Evolutionary conservation across 1,140 invertebrate species (phyloP).

Genomic region (Parapsyche elsis): DNA sequence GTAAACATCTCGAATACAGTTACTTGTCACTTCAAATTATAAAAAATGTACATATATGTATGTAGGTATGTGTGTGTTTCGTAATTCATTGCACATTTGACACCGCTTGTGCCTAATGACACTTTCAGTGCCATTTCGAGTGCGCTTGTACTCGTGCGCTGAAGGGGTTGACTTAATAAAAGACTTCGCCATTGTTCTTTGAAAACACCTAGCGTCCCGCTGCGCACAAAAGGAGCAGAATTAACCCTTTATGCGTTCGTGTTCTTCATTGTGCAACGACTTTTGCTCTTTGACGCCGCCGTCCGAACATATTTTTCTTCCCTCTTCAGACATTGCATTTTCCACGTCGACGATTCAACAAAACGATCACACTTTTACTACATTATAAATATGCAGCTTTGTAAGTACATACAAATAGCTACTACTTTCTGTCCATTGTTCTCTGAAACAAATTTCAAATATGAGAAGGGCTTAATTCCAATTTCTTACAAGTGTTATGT

Average conservation of each 20-base stretch:
- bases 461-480: too few relatives aligned
- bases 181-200: conserved; percentile 4
- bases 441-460: too few relatives aligned
- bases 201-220: not conserved
- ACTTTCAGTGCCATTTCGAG: not conserved
- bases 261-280: not conserved
- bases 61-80: not conserved
- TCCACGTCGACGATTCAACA: not conserved
- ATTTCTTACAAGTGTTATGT: too few relatives aligned
- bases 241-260: not conserved
- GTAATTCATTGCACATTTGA: not conserved
- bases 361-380: not conserved
- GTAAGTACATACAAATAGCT: too few relatives aligned
- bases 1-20: too few relatives aligned
- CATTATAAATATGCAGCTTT: too few relatives aligned
- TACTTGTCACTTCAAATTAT: not conserved
- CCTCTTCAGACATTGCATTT: not conserved
- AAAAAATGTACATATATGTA: not conserved
- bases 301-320: conserved; percentile 10
- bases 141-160: not conserved
- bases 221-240: not conserved
- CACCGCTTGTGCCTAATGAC: not conserved
- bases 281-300: not conserved
- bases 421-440: too few relatives aligned
- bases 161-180: conserved; percentile 4